These are phyloP conservation scores for Zaprionus lachaisei DNA, from an alignment of 1,140 invertebrate species.

Conservation along the genomic window DNA sequence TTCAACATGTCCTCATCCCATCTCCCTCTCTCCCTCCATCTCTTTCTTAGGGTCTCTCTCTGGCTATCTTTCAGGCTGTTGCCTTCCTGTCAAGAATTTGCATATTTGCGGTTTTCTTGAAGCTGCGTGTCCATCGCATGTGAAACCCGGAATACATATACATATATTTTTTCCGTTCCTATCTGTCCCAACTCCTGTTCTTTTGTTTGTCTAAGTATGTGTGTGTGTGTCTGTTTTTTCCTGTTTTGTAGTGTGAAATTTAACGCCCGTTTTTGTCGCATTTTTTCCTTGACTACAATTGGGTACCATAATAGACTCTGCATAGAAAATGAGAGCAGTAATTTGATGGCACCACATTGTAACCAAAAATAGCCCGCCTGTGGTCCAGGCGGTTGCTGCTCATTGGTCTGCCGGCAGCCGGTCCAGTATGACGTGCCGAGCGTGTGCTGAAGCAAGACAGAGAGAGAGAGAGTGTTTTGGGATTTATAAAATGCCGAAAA, in stretches of 20 bases:
- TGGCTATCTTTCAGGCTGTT: constrained; percentile 36
- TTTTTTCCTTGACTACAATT: constrained; percentile 69
- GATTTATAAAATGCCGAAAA: constrained; percentile 8
- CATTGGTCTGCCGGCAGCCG: background rate
- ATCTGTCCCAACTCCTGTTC: constrained; percentile 22
- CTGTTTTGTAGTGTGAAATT: constrained; percentile 72
- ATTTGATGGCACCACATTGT: constrained; percentile 79
- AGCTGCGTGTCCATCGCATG: constrained; percentile 67
- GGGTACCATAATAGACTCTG: constrained; percentile 71
- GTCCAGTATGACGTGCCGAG: background rate
- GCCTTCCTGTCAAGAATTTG: constrained; percentile 76
- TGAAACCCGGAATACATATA: constrained; percentile 40
- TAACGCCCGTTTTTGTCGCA: constrained; percentile 78
- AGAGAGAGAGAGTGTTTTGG: constrained; percentile 3
- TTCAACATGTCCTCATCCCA: constrained; percentile 58
- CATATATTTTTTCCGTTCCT: constrained; percentile 33
- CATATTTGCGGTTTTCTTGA: constrained; percentile 70
- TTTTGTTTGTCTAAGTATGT: constrained; percentile 17
- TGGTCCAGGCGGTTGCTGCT: constrained; percentile 36
- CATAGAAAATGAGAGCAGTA: constrained; percentile 79
- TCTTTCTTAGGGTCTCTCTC: background rate
- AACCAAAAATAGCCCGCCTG: constrained; percentile 71
- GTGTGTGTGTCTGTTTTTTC: constrained; percentile 35
- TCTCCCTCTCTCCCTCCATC: constrained; percentile 11
- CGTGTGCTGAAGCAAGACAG: background rate